These are phyloP conservation scores for Allophyes oxyacanthae DNA, from an alignment of 2,888 invertebrate genomes.

Conservation along the genomic window DNA sequence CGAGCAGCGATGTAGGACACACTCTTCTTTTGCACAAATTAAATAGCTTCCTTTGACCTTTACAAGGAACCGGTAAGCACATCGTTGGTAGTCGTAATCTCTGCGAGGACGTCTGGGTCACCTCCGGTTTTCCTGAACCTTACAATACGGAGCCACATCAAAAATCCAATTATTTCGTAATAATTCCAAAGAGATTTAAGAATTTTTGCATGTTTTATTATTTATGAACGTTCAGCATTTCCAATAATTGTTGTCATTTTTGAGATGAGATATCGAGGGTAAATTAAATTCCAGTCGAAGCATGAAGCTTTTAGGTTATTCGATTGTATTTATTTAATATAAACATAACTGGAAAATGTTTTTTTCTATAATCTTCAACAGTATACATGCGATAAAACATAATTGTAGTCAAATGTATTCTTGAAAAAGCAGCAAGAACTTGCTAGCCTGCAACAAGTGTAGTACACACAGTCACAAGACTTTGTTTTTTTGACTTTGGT, in stretches of 20 bases:
- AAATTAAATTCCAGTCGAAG: conserved; percentile 63
- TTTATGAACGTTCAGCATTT: conserved; percentile 63
- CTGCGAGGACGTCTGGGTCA: conserved; percentile 11
- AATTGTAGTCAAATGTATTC: no score
- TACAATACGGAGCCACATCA: conserved; percentile 35
- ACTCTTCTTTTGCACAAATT: conserved; percentile 30
- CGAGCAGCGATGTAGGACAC: background rate
- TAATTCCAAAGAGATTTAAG: conserved; percentile 53
- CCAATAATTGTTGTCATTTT: conserved; percentile 68
- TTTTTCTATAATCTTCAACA: background rate
- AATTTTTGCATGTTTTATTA: conserved; percentile 58
- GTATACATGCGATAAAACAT: no score
- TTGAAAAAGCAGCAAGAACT: no score
- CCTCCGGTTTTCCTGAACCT: conserved; percentile 10
- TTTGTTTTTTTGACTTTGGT: no score
- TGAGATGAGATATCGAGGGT: conserved; percentile 45
- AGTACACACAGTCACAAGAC: no score
- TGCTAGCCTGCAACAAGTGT: no score
- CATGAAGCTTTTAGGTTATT: conserved; percentile 29
- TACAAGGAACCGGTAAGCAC: conserved; percentile 12
- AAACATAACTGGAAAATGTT: no score
- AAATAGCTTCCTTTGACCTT: conserved; percentile 29
- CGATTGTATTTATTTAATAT: conserved; percentile 8
- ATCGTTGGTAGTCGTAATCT: conserved; percentile 20
- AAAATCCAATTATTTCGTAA: conserved; percentile 65